Base-by-base conservation (phyloP, 1,140 invertebrate species). In the Centruroides sculpturatus region DNA sequence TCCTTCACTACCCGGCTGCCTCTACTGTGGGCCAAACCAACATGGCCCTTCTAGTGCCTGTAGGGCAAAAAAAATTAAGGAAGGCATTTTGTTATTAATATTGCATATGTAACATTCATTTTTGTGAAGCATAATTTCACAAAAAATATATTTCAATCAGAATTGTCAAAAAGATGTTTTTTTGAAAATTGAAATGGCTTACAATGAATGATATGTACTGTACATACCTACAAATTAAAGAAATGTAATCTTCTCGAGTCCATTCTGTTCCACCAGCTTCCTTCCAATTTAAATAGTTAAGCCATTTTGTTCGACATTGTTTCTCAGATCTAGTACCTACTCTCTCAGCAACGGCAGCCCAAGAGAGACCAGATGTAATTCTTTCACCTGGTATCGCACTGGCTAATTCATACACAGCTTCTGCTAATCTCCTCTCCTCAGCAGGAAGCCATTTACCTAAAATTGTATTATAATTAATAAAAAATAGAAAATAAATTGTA, bases 251-350 rank as follows among this genome's bases (percentile, higher is more conserved):
- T 46, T 74, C 71, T 47, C 73, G 66, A 6, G 75, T 77, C 77
- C 77, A 79, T 59, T 77, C 75, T 5, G 74, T 68, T 4, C 76
- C 76, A 13, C 75, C 76, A 59, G 72, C 72, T 61, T 75, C 71
- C 64, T 78, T 78, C 76, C 76, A 78, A 67, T 77, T 78, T 35
- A 77, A 70, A 62, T 75, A 78, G 67, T 78, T 78, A n/a, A 79
- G 69, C 77, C 77, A 79, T 64, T 79, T 79, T 46, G 76, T 78
- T 4, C 77, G 69, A 66, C 77, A 79, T 66, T 79, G 77, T 64
- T 78, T 78, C 62, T 79, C 77, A 47, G 76, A 77, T 23, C 77
- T 64, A n/a, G 76, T 77, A 6, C 68, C 69, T 9, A 79, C 77
- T 55, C 70, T 66, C 52, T 75, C 72, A 41, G 77, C 72, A 1